phyloP scores from a whole-genome alignment of 2,797 vertebrate genomes.

The Ptychobarbus kaznakovi region DNA sequence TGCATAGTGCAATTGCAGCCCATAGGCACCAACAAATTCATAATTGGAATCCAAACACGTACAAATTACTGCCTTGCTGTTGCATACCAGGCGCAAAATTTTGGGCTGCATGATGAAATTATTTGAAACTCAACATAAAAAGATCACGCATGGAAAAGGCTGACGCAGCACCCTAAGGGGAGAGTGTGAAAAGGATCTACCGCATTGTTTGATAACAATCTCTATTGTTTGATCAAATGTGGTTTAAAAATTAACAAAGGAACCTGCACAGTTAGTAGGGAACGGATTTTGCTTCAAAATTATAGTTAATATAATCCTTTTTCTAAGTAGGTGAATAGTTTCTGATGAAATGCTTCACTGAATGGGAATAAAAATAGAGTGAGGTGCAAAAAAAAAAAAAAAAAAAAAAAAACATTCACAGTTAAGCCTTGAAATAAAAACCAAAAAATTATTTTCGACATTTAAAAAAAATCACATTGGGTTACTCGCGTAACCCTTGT shows the following conservation, averaged over 20 bases:
- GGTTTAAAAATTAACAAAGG: conserved; percentile 70
- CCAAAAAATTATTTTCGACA: no score
- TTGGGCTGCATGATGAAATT: conserved; percentile 80
- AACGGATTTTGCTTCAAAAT: conserved; percentile 6
- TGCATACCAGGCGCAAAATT: conserved; percentile 77
- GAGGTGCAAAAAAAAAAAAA: background rate
- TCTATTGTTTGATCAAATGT: conserved; percentile 66
- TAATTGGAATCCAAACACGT: conserved; percentile 85
- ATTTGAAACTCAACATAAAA: conserved; percentile 83
- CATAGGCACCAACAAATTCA: conserved; percentile 80
- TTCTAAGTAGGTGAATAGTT: conserved; percentile 4
- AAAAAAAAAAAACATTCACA: background rate
- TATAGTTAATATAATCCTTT: background rate
- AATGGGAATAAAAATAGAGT: background rate
- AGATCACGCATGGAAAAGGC: conserved; percentile 74
- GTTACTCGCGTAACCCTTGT: no score
- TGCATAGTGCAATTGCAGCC: conserved; percentile 79
- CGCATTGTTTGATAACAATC: conserved; percentile 76
- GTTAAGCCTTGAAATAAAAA: no score
- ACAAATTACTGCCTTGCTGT: conserved; percentile 78
- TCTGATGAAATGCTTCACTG: background rate
- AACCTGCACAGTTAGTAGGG: conserved; percentile 62
- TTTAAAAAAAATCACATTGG: no score
- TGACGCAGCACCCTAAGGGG: conserved; percentile 74
- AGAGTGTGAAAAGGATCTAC: conserved; percentile 75